A percentile compares a stretch with the other conserved stretches of the same genome.
phyloP scores from a whole-genome alignment of 1,140 invertebrate genomes.

The Palaemon carinicauda region DNA sequence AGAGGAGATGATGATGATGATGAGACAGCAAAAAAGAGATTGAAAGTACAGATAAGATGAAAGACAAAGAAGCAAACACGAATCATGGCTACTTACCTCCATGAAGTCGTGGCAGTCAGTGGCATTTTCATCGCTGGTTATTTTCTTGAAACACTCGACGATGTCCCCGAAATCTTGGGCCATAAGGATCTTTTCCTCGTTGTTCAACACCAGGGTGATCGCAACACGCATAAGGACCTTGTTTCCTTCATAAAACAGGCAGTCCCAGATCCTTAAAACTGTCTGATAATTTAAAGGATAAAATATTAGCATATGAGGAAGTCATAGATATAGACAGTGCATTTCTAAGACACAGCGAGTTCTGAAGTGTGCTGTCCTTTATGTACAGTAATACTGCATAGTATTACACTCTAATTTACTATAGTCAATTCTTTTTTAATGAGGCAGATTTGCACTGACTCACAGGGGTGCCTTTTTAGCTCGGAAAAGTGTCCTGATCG shows the following conservation, averaged over 20 bases:
- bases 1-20: background rate
- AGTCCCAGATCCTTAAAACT: conserved; percentile 92
- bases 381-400: too few species aligned
- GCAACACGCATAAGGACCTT: conserved; percentile 89
- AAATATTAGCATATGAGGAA: too few species aligned
- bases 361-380: too few species aligned
- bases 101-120: conserved; percentile 86
- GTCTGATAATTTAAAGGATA: conserved; percentile 70
- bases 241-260: conserved; percentile 90
- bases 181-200: conserved; percentile 74
- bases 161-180: conserved; percentile 79
- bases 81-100: conserved; percentile 70
- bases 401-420: too few species aligned
- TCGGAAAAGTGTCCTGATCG: too few species aligned
- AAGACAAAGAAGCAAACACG: too few species aligned
- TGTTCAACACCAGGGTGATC: conserved; percentile 80
- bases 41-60: background rate
- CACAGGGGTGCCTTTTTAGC: too few species aligned
- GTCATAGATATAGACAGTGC: too few species aligned
- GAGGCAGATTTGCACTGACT: too few species aligned
- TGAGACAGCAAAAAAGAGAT: background rate
- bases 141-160: conserved; percentile 79
- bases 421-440: too few species aligned
- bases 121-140: conserved; percentile 76
- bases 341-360: too few species aligned